These are phyloP conservation scores for Sialia sialis DNA, from an alignment of 2,113 vertebrate species.

Conservation along the genomic window DNA sequence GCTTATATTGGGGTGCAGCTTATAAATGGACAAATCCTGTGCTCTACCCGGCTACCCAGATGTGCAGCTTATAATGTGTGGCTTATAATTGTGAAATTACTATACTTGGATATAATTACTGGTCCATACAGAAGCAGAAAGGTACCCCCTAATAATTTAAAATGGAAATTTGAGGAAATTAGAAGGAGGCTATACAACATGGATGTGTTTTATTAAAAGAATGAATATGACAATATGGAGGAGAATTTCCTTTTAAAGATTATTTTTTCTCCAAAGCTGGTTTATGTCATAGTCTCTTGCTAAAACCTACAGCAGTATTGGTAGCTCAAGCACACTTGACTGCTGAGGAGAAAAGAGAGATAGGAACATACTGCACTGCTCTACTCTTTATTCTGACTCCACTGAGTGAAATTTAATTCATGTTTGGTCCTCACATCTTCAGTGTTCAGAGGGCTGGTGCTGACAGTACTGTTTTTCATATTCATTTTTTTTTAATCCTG, in stretches of 20 bases:
- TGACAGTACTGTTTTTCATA: background rate
- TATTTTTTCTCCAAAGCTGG: background rate
- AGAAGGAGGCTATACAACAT: background rate
- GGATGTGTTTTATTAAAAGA: background rate
- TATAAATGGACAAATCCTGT: too few relatives aligned
- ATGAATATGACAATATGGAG: background rate
- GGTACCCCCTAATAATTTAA: background rate
- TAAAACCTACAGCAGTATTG: background rate
- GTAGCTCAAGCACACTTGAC: background rate
- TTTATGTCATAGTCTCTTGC: background rate
- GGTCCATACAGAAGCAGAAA: background rate
- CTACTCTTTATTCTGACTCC: background rate
- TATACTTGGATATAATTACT: background rate
- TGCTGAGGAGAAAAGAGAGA: background rate
- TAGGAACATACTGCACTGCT: background rate
- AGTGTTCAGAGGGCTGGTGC: background rate
- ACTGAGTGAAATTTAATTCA: background rate
- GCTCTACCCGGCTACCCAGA: too few relatives aligned
- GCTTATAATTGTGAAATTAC: too few relatives aligned
- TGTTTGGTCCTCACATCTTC: background rate
- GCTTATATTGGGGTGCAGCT: too few relatives aligned
- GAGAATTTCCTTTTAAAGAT: background rate
- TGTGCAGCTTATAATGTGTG: too few relatives aligned
- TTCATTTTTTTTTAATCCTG: background rate
- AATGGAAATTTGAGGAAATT: background rate